Evolutionary conservation across 2,113 vertebrate genomes (phyloP), one percentile per base, ranked within the genome.

Genomic region (Passer domesticus): DNA sequence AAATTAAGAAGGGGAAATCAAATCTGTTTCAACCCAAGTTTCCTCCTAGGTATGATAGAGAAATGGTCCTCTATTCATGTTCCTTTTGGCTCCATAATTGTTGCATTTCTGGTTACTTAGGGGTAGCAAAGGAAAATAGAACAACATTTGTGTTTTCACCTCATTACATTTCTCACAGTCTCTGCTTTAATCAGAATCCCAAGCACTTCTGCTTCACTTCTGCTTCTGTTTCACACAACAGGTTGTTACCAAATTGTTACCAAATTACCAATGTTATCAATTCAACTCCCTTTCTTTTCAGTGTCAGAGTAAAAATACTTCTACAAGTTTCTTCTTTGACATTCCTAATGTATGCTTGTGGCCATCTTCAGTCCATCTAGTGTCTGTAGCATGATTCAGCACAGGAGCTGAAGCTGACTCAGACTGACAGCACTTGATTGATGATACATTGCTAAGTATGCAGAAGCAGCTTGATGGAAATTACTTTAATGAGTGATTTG

Each of bases 401-500:
- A 76, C 19, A 49, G 56, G 52, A 77, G 41, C 15, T 90, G 70
- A 86, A 66, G 35, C 41, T 56, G 83, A 85, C 50, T 88, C 63
- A 75, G 50, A 49, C 33, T 69, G 82, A 81, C 76, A 83, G 33
- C 56, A 14, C 10, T 59, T 90, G 88, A 84, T 69, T 83, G 87
- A 91, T 94, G 72, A 80, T 75, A 37, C 19, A 9, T 37, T 23
- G 33, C 9, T 90, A 87, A 94, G 46, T 59, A 92, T 9, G 5
- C 11, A 82, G 64, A 78, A 88, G 24, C 25, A 85, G 20, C 74
- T 75, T 90, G 76, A 89, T 3, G 6, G 62, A 87, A 92, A 77
- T 95, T 72, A 52, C 25, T 88, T 89, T 91, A 94, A 90, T 83
- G 53, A 89, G 28, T 59, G 53, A 79, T 92, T 81, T 88, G 56